Evolutionary conservation across 2,797 vertebrate genomes (phyloP).

Genomic region (Chiropotes sagulatus): DNA sequence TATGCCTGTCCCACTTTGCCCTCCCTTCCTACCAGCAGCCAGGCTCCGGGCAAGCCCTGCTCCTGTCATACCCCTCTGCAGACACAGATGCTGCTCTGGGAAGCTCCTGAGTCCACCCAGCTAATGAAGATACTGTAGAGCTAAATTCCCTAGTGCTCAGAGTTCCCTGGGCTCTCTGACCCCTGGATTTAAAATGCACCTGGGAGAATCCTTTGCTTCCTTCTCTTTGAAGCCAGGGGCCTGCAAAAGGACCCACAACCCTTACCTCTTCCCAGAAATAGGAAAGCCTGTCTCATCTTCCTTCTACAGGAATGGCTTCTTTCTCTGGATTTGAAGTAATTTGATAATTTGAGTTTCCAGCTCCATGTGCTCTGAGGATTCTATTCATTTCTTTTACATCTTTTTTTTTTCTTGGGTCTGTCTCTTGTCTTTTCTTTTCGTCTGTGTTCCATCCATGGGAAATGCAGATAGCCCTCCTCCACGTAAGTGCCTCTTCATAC

Average conservation of each 20-base stretch:
- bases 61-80: background rate
- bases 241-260: background rate
- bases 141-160: too few relatives aligned
- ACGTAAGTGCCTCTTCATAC: slow-evolving; percentile 91
- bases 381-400: slow-evolving; percentile 85
- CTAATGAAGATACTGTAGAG: background rate
- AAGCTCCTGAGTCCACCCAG: background rate
- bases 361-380: slow-evolving; percentile 73
- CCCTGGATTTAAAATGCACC: background rate
- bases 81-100: background rate
- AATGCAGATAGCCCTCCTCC: slow-evolving; percentile 91
- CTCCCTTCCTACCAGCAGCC: background rate
- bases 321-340: slow-evolving; percentile 68
- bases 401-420: slow-evolving; percentile 85
- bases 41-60: background rate
- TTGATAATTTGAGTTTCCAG: slow-evolving; percentile 75
- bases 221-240: background rate
- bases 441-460: slow-evolving; percentile 92
- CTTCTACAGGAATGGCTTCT: slow-evolving; percentile 49
- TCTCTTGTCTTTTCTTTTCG: slow-evolving; percentile 87
- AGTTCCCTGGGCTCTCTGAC: background rate
- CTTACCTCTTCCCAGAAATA: background rate
- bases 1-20: background rate
- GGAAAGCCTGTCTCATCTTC: slow-evolving; percentile 33
- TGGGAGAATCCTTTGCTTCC: background rate